Evolutionary conservation across 64 coral and sea anemone species (phyloP).

Genomic region (Orbicella faveolata): DNA sequence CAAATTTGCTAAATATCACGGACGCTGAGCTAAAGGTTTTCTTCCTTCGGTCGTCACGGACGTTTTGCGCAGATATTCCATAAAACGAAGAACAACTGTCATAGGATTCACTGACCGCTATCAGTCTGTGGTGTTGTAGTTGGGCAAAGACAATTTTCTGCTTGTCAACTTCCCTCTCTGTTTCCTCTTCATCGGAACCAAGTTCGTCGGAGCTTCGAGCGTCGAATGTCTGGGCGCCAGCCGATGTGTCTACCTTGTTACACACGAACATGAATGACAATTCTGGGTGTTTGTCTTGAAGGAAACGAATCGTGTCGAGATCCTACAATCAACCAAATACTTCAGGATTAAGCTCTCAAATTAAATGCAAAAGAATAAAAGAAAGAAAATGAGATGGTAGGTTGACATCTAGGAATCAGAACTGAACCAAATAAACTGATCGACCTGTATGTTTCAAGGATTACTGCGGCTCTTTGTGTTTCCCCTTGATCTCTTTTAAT

Average conservation of each 20-base stretch:
- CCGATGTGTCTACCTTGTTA: constrained; percentile 41
- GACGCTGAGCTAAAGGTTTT: neutral
- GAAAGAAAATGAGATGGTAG: too few relatives aligned
- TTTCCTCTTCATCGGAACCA: neutral
- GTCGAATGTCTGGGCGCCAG: neutral
- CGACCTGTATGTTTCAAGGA: too few relatives aligned
- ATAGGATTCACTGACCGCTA: neutral
- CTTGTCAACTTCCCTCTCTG: neutral
- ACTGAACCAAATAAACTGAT: too few relatives aligned
- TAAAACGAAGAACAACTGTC: neutral
- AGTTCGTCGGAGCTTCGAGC: neutral
- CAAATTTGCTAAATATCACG: neutral
- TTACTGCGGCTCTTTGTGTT: too few relatives aligned
- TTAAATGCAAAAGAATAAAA: too few relatives aligned
- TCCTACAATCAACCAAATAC: constrained; percentile 9
- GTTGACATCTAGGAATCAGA: too few relatives aligned
- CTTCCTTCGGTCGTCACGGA: neutral
- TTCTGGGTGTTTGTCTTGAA: constrained; percentile 49
- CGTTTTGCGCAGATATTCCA: constrained; percentile 5
- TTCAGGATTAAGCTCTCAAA: too few relatives aligned
- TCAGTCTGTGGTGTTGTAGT: neutral
- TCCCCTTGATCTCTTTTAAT: too few relatives aligned
- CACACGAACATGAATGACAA: constrained; percentile 59
- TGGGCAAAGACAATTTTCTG: constrained; percentile 9
- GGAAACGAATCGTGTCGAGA: constrained; percentile 29